Base-by-base conservation (phyloP, 2,888 invertebrate species). In the Ditula angustiorana region DNA sequence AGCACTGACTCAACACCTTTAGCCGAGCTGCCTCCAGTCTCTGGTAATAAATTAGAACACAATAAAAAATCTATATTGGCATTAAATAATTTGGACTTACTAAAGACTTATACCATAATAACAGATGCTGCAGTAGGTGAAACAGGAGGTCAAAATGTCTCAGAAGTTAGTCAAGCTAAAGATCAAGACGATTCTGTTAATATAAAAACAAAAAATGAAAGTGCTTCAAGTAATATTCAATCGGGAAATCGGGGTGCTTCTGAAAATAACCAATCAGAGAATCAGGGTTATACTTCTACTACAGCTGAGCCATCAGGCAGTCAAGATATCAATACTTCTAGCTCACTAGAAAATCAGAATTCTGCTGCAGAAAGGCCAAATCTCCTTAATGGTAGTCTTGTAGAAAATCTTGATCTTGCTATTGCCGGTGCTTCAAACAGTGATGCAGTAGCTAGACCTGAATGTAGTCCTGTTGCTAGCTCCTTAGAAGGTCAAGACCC, bases 41-140 rank as follows among this genome's bases (percentile, higher is more conserved):
- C 41, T 59, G 58, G 64, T 64, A 37, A 13, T 19, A 7, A 28
- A 10, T 49, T 13, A 49, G 1, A n/a, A 10, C 5, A 11, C 2
- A 2, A 13, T 44, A 21, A 4, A 23, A 23, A 19, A 2, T 4
- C 41, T 19, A 8, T n/a, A 37, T 37, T 44, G 21, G 13, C 21
- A 23, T 3, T 11, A 2, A 41, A 2, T 8, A 19, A 10, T 19
- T 21, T 21, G 10, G 21, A 2, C 21, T 44, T 21, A 21, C 21
- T 21, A 21, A 21, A 52, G 2, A 33, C 19, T 5, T 10, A 28
- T 16, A n/a, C n/a, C n/a, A n/a, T 33, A 19, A 10, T 52, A 35
- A 21, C 49, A 56, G 30, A 41, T 33, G 30, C 2, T 49, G 33
- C 16, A 33, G 24, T 0, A 2, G 23, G 35, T 21, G 30, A 30